These are phyloP conservation scores for Cryptophagus acutangulus DNA, from an alignment of 2,888 invertebrate species.

Conservation along the genomic window DNA sequence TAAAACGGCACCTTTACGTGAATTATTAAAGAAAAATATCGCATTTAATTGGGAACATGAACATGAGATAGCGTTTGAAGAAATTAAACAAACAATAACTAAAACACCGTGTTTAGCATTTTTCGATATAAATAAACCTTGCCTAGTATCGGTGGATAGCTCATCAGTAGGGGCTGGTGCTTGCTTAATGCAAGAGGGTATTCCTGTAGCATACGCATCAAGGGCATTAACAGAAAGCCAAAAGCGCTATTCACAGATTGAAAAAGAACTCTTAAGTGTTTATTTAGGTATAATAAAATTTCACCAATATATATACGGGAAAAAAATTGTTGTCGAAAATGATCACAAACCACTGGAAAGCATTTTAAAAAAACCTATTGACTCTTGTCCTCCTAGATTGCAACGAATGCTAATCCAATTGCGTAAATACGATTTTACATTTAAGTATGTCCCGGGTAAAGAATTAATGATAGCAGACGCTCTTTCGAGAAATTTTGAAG, in stretches of 20 bases:
- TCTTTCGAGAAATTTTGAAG: slow-evolving; percentile 4
- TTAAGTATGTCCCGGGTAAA: slow-evolving; percentile 24
- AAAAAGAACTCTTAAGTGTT: slow-evolving; percentile 41
- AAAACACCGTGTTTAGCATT: slow-evolving; percentile 32
- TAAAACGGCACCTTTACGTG: slow-evolving; percentile 23
- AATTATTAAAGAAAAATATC: slow-evolving; percentile 23
- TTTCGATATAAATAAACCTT: slow-evolving; percentile 29
- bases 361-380: slow-evolving; percentile 15
- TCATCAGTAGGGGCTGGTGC: slow-evolving; percentile 36
- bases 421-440: slow-evolving; percentile 14
- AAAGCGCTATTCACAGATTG: slow-evolving; percentile 37
- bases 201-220: slow-evolving; percentile 36
- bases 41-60: slow-evolving; percentile 24
- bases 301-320: slow-evolving; percentile 22
- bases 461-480: slow-evolving; percentile 6
- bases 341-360: slow-evolving; percentile 20
- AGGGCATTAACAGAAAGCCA: slow-evolving; percentile 32
- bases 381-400: slow-evolving; percentile 13
- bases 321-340: slow-evolving; percentile 21
- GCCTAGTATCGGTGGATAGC: slow-evolving; percentile 33
- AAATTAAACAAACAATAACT: slow-evolving; percentile 31
- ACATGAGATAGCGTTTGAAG: slow-evolving; percentile 29
- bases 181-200: slow-evolving; percentile 31
- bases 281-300: slow-evolving; percentile 25
- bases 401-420: slow-evolving; percentile 16